phyloP scores from a whole-genome alignment of 1,140 invertebrate genomes.

The Druon quercuslanigerum region DNA sequence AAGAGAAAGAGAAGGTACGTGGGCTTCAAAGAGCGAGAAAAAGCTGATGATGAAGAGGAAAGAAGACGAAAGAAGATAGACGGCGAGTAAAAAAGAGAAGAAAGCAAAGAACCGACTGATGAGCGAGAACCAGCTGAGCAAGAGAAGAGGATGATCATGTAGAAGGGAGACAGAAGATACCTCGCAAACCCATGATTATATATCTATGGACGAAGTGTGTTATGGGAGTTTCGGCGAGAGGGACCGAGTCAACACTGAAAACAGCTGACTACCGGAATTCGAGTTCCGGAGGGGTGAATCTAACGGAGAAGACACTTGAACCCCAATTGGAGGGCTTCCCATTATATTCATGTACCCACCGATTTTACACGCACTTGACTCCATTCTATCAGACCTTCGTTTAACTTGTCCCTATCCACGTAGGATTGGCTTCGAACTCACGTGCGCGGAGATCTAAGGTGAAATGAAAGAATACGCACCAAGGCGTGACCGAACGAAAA shows the following conservation, averaged over 20 bases:
- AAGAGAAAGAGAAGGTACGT: slow-evolving; percentile 39
- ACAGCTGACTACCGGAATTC: slow-evolving; percentile 75
- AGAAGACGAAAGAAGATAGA: slow-evolving; percentile 37
- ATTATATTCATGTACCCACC: slow-evolving; percentile 67
- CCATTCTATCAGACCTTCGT: slow-evolving; percentile 66
- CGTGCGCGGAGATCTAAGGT: slow-evolving; percentile 40
- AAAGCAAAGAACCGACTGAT: slow-evolving; percentile 2
- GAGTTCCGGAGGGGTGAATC: slow-evolving; percentile 70
- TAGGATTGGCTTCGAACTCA: slow-evolving; percentile 37
- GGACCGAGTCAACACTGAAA: slow-evolving; percentile 62
- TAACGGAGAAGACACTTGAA: slow-evolving; percentile 66
- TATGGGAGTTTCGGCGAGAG: slow-evolving; percentile 47
- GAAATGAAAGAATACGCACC: slow-evolving; percentile 38
- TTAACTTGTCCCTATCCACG: slow-evolving; percentile 4
- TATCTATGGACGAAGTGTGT: slow-evolving; percentile 46
- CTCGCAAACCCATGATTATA: slow-evolving; percentile 51
- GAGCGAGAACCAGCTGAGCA: slow-evolving; percentile 22
- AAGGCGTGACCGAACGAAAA: slow-evolving; percentile 55
- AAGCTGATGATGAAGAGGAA: slow-evolving; percentile 27
- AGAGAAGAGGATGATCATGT: slow-evolving; percentile 27
- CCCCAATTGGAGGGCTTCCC: slow-evolving; percentile 69
- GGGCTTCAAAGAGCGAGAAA: slow-evolving; percentile 43
- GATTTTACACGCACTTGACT: slow-evolving; percentile 77
- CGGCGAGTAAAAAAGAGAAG: slow-evolving; percentile 48
- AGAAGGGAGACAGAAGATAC: slow-evolving; percentile 42